Evolutionary conservation across 2,888 invertebrate species (phyloP), one percentile per base, ranked within the genome.

Genomic region (Geotrupes spiniger): DNA sequence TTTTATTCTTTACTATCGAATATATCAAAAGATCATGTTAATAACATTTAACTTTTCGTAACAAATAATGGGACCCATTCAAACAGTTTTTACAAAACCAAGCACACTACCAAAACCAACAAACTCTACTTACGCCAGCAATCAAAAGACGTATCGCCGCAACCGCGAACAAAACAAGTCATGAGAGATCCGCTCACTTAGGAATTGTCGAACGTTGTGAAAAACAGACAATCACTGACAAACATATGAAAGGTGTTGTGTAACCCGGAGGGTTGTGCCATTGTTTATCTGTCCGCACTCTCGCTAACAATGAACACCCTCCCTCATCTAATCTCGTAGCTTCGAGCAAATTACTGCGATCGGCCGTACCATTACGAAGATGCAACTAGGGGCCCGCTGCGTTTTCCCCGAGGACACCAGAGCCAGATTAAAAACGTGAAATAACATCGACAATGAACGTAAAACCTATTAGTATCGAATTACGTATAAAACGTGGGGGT

Each of bases 231-330:
- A 21, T 21, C 21, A 62, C 58, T 62, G 62, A 66, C 63, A 66
- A 65, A n/a, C n/a, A n/a, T n/a, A 63, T 64, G 63, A 63, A 61
- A 65, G 65, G 66, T 65, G 66, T 68, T 65, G 57, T 59, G 58
- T 64, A 62, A 65, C 65, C 52, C 21, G 52, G 42, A 57, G 63
- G 65, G 61, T 61, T 52, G 41, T 52, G 38, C 52, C 51, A 65
- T 65, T 67, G 66, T 67, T 62, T 64, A 55, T 61, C 62, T 63
- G 63, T 65, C 65, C 64, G 60, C 64, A 63, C 63, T 61, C 62
- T 47, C 50, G 49, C 53, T 42, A 42, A 51, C 51, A 51, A 51
- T 46, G 47, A 41, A 46, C 51, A 36, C 52, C 43, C 39, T 37
- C 52, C 44, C 53, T 33, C n/a, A 12, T 42, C 44, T 56, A 56